phyloP scores from a whole-genome alignment of 2,113 vertebrate genomes.

The Oreocharis arfaki region DNA sequence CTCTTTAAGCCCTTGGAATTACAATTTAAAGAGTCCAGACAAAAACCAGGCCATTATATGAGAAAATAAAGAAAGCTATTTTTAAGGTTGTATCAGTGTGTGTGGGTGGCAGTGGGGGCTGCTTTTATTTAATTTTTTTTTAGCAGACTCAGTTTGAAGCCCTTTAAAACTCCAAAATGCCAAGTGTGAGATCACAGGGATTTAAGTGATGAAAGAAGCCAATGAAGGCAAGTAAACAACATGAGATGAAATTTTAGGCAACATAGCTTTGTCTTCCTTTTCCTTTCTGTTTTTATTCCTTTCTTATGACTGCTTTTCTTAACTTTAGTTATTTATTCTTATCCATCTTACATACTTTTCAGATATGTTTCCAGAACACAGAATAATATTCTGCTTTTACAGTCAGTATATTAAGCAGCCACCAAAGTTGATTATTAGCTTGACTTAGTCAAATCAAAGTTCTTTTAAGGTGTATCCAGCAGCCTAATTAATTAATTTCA shows the following conservation, averaged over 20 bases:
- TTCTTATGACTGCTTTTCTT: background rate
- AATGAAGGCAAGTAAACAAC: conserved; percentile 13
- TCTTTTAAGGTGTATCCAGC: background rate
- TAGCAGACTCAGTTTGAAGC: background rate
- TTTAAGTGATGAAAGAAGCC: conserved; percentile 21
- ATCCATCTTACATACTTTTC: background rate
- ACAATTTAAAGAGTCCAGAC: background rate
- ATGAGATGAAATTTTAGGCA: background rate
- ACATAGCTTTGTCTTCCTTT: background rate
- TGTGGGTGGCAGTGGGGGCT: background rate
- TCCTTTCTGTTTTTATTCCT: background rate
- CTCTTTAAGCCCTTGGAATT: background rate
- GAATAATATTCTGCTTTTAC: background rate
- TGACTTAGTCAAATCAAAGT: background rate
- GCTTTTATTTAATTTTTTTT: background rate
- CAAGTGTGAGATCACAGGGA: conserved; percentile 23
- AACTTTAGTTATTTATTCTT: background rate
- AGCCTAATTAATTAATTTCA: background rate
- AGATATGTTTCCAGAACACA: background rate
- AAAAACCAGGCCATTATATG: background rate
- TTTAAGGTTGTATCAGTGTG: background rate
- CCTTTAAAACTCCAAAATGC: background rate
- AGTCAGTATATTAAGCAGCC: background rate
- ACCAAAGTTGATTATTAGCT: background rate
- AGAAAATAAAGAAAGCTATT: background rate